Evolutionary conservation across 2,113 vertebrate genomes (phyloP).

Genomic region (Dendropsophus ebraccatus): DNA sequence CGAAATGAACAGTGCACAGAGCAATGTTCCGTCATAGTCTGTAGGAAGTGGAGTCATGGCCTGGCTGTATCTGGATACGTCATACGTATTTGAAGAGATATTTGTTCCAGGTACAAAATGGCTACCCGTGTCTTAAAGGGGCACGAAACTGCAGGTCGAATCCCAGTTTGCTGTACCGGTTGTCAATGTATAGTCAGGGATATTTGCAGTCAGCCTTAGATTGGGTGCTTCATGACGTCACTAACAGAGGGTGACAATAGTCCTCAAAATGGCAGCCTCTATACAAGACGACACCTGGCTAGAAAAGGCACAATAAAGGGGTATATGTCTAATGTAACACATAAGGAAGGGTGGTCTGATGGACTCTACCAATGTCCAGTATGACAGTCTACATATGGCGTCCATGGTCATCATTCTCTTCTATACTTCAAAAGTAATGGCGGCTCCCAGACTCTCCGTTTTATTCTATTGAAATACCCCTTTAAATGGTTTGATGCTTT

Average conservation of each 20-base stretch:
- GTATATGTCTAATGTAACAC: background rate
- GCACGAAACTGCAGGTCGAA: no score
- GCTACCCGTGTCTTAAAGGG: no score
- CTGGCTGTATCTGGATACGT: background rate
- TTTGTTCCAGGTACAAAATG: no score
- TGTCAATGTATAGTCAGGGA: background rate
- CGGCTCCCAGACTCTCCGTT: no score
- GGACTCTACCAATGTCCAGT: background rate
- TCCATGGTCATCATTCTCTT: no score
- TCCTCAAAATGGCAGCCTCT: background rate
- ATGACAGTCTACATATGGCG: no score
- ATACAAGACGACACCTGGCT: no score
- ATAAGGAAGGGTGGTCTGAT: background rate
- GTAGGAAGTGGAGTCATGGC: background rate
- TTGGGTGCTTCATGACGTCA: background rate
- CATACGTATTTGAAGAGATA: no score
- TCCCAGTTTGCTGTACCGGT: no score
- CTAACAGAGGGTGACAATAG: background rate
- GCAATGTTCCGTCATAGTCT: background rate
- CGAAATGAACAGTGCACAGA: background rate
- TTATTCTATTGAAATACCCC: no score
- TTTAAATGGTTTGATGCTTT: background rate
- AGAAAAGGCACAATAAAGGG: background rate
- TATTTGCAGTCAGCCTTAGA: background rate
- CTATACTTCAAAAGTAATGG: no score